Evolutionary conservation across 2,888 invertebrate species (phyloP).

Genomic region (Cantharis nigra): DNA sequence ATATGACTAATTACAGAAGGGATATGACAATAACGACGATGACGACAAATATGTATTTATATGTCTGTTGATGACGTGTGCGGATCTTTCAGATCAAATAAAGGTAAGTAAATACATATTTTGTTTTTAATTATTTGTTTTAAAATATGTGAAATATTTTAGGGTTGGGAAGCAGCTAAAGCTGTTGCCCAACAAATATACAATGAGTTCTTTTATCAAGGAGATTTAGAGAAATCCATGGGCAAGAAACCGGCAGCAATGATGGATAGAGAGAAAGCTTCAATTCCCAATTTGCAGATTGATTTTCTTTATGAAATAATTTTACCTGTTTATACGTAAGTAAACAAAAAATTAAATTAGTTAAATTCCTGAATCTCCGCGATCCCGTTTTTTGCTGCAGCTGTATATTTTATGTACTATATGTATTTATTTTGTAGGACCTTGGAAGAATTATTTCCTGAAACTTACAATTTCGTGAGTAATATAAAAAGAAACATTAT

Average conservation of each 20-base stretch:
- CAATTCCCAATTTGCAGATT: constrained; percentile 81
- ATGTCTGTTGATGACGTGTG: constrained; percentile 80
- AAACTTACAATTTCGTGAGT: constrained; percentile 54
- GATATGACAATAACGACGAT: constrained; percentile 42
- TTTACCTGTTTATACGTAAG: constrained; percentile 59
- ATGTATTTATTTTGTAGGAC: constrained; percentile 53
- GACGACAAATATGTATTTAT: constrained; percentile 67
- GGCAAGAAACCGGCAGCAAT: constrained; percentile 73
- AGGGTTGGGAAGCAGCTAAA: constrained; percentile 61
- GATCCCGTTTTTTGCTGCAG: background rate
- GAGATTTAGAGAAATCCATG: constrained; percentile 80
- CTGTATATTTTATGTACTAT: no score
- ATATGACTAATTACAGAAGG: constrained; percentile 39
- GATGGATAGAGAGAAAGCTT: constrained; percentile 83
- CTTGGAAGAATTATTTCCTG: constrained; percentile 61
- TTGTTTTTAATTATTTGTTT: background rate
- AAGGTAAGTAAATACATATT: constrained; percentile 60
- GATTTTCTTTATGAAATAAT: constrained; percentile 65
- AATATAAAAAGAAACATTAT: constrained; percentile 62
- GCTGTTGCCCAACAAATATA: constrained; percentile 59
- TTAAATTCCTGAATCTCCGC: no score
- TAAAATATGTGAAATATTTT: constrained; percentile 11
- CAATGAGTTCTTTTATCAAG: constrained; percentile 86
- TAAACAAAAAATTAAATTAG: background rate
- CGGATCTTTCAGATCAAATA: constrained; percentile 84